Evolutionary conservation across 2,113 vertebrate species (phyloP), one percentile per base, ranked within the genome.

Genomic region (Sebastes schlegelii): DNA sequence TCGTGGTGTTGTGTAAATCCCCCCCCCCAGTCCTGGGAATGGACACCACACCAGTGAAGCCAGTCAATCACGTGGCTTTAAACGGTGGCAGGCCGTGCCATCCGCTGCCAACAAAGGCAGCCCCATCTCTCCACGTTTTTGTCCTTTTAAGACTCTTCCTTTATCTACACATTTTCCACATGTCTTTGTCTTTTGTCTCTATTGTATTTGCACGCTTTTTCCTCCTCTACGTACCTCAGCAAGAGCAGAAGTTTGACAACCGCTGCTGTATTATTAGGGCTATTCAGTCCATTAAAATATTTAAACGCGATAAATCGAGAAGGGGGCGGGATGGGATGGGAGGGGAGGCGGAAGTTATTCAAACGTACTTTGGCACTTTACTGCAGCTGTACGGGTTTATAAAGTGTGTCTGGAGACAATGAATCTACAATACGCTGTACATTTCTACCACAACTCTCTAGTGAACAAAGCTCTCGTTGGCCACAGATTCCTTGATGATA

Each of bases 81-180:
- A 34, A 76, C 57, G 61, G 93, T 73, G 87, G 74, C 82, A 91
- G 88, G 88, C 93, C 58, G 93, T 95, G 87, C 93, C 94, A 94
- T 21, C 88, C 93, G 57, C 92, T 70, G 84, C 83, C 86, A 90
- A 88, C 89, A 89, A 88, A 80, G 86, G 77, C 73, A 75, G 60
- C 76, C 10, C 64, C 14, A 43, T 75, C 68, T 23, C 76, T 57
- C 17, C 12, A 51, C 4, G 0, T 46, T 55, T 43, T 45, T 74
- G 13, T 71, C 65, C 71, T 82, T 70, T 70, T 45, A 70, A 74
- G n/a, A 73, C 67, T 64, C 34, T 62, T 65, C 16, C 42, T 75
- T 64, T 78, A 62, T 45, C 13, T n/a, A 5, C 42, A 48, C 23
- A 14, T 71, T 57, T 81, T 17, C 23, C 23, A 65, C 34, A n/a